Evolutionary conservation across 2,888 invertebrate species (phyloP), one percentile per base, ranked within the genome.

Genomic region (Caenorhabditis macrosperma): DNA sequence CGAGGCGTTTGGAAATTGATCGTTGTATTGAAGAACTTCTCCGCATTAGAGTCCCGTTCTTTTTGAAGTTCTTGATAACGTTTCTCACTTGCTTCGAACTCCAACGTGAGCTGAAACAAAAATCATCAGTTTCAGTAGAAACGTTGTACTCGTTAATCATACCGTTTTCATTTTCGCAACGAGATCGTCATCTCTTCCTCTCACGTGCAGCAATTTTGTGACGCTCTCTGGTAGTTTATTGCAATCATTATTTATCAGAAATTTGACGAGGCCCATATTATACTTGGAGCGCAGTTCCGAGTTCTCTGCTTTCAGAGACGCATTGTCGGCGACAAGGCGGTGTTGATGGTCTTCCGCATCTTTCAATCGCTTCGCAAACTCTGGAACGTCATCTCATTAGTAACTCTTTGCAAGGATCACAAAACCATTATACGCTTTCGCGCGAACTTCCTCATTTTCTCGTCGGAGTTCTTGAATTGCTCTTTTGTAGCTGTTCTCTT

Each of bases 391-490:
- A n/a, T n/a, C n/a, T n/a, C n/a, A n/a, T n/a, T n/a, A n/a, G 1
- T 6, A 9, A 20, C 46, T n/a, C n/a, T n/a, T n/a, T n/a, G n/a
- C n/a, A n/a, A n/a, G n/a, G n/a, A n/a, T n/a, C n/a, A n/a, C n/a
- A n/a, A 12, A 41, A 17, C 30, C 57, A 2, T 46, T 35, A 38
- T 41, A 46, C 9, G 35, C 26, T 17, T 64, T 75, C 1, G 60
- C 61, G 15, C 61, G 55, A 12, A 52, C 12, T 10, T 67, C 50
- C 7, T 77, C 72, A 0, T 74, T 48, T 15, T 80, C 61, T 3
- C 30, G 38, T 17, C 90, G 90, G 41, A 91, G 84, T 12, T 88
- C 80, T 15, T 83, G 82, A 33, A 91, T 91, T 78, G 91, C 91
- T 15, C 85, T 86, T 74, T 91, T 91, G 26, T 91, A 87, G 2